A percentile compares a stretch with the other conserved stretches of the same genome.
Conservation (phyloP, 2,113 vertebrate genomes). For the Gambusia affinis region DNA sequence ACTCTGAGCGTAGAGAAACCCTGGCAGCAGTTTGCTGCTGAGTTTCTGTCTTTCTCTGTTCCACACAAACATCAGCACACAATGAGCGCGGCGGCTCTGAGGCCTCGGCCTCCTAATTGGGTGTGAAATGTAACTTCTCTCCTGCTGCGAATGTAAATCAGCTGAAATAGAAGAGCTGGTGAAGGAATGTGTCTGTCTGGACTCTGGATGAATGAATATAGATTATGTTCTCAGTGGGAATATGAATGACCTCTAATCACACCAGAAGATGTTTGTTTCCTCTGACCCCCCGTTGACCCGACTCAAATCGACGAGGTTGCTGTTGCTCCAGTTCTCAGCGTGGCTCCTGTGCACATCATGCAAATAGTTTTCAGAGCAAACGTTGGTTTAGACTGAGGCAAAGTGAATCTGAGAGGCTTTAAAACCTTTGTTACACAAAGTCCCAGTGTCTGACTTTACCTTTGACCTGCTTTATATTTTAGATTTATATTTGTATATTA, state of each 20-base stretch:
- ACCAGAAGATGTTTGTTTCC: slow-evolving; percentile 13
- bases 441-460: neutral
- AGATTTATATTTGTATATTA: too few species aligned
- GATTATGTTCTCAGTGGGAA: neutral
- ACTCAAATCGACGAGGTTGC: slow-evolving; percentile 16
- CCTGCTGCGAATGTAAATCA: slow-evolving; percentile 36
- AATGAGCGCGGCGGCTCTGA: neutral
- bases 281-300: slow-evolving; percentile 35
- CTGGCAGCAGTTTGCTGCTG: slow-evolving; percentile 21
- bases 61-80: neutral
- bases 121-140: slow-evolving; percentile 50
- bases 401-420: neutral
- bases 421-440: neutral
- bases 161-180: slow-evolving; percentile 7
- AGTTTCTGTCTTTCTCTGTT: slow-evolving; percentile 12
- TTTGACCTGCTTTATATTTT: too few species aligned
- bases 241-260: slow-evolving; percentile 23
- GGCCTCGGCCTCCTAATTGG: slow-evolving; percentile 32
- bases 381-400: neutral
- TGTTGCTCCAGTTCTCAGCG: neutral
- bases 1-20: slow-evolving; percentile 20
- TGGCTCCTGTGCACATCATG: neutral
- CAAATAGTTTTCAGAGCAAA: neutral
- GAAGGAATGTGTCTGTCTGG: neutral
- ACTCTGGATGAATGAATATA: slow-evolving; percentile 5